Conservation (phyloP, 2,888 invertebrate species). For the Miltochrista miniata region DNA sequence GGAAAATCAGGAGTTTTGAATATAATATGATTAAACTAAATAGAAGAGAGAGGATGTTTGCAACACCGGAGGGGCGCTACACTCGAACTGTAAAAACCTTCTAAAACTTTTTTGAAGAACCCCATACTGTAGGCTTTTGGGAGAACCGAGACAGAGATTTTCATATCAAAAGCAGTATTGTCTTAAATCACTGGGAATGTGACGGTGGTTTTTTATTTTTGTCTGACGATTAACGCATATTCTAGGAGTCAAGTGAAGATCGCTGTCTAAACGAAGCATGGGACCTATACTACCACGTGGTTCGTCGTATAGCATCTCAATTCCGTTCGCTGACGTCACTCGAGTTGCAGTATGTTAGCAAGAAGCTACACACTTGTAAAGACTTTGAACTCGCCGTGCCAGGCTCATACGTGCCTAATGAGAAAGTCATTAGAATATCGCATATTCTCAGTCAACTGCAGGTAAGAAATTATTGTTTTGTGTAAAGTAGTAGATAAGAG, state of each 20-base stretch:
- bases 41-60: no score
- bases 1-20: no score
- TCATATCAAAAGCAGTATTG: no score
- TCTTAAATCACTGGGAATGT: no score
- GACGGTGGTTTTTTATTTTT: not conserved
- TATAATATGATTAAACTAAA: no score
- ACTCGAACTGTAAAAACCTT: no score
- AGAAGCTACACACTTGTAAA: conserved; percentile 92
- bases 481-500: no score
- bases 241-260: conserved; percentile 89
- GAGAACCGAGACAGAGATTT: no score
- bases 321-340: conserved; percentile 94
- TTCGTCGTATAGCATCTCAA: conserved; percentile 95
- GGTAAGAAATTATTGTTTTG: conserved; percentile 65
- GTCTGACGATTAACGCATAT: not conserved
- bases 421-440: conserved; percentile 92
- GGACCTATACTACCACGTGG: conserved; percentile 99
- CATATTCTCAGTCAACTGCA: conserved; percentile 95
- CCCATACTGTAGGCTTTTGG: no score
- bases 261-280: conserved; percentile 98
- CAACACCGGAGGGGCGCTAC: no score
- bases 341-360: conserved; percentile 97
- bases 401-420: conserved; percentile 98
- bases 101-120: no score
- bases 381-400: conserved; percentile 98